Evolutionary conservation across 2,113 vertebrate genomes (phyloP), one percentile per base, ranked within the genome.

Genomic region (Galbula dea): DNA sequence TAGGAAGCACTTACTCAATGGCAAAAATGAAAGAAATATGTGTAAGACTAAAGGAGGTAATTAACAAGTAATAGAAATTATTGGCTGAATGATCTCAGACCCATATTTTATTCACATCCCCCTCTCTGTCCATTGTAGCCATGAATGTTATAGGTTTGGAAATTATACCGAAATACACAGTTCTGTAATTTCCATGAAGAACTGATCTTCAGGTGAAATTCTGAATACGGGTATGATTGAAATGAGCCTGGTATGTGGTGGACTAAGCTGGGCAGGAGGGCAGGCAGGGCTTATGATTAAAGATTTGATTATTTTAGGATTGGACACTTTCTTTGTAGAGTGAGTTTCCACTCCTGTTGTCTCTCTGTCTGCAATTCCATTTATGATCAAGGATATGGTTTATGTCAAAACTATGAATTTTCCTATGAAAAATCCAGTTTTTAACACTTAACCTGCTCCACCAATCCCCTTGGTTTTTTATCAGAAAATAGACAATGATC

Each of bases 201-300:
- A 15, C 1, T 37, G 19, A 36, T 78, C 24, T 58, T 59, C 14
- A n/a, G 37, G n/a, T 59, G 41, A 79, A 85, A 69, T 86, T 88
- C 37, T 45, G 52, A 43, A 59, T 32, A 32, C 65, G 34, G 29
- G 22, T 8, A 5, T 74, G 29, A 14, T 20, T 71, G 27, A 43
- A 74, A 54, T 30, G 26, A 74, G 7, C 11, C 14, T 12, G 6
- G 22, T 26, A 21, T 14, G 26, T 48, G 41, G 34, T 57, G 11
- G 21, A 20, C 32, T 55, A 20, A 62, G 7, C 5, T 71, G 68
- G 6, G 8, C 21, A 21, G 68, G 24, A 19, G 7, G 32, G n/a
- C 13, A 26, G 20, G 37, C 21, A 37, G 17, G 10, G 12, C 3
- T 55, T 59, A 8, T 0, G 0, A 5, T 34, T 39, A 48, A 79